Evolutionary conservation across 2,888 invertebrate genomes (phyloP).

Genomic region (Ormyrus rosae): DNA sequence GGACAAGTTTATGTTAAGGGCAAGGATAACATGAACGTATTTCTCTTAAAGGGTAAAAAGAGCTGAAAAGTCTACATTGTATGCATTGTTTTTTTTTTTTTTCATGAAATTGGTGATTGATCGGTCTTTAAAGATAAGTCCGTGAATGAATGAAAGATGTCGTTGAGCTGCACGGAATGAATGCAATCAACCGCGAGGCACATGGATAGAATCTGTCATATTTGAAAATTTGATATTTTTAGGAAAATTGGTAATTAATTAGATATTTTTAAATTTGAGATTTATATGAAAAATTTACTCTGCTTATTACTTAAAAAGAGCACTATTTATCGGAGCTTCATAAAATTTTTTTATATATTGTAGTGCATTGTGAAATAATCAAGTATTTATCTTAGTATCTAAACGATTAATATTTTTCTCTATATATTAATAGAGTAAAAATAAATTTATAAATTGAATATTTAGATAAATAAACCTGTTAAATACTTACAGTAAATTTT

Average conservation of each 20-base stretch:
- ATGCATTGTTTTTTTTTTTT: constrained; percentile 1
- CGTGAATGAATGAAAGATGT: not conserved
- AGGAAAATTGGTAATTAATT: constrained; percentile 6
- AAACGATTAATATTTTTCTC: too few relatives aligned
- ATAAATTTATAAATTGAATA: too few relatives aligned
- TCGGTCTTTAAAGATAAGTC: not conserved
- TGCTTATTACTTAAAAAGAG: constrained; percentile 13
- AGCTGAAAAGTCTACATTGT: constrained; percentile 35
- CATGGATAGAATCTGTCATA: too few relatives aligned
- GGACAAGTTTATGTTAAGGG: constrained; percentile 97
- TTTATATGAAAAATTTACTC: constrained; percentile 13
- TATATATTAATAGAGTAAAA: too few relatives aligned
- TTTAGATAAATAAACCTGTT: not conserved
- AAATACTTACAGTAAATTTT: not conserved
- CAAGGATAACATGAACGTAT: constrained; percentile 96
- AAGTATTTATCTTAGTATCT: too few relatives aligned
- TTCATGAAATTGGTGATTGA: not conserved
- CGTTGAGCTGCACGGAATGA: not conserved
- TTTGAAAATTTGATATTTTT: constrained; percentile 46
- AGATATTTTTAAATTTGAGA: constrained; percentile 25
- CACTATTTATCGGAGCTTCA: too few relatives aligned
- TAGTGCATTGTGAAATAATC: too few relatives aligned
- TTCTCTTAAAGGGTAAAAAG: constrained; percentile 81
- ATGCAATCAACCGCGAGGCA: not conserved
- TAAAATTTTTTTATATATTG: too few relatives aligned